Base-by-base conservation (phyloP, 2,797 vertebrate genomes). In the Cossypha polioptera region DNA sequence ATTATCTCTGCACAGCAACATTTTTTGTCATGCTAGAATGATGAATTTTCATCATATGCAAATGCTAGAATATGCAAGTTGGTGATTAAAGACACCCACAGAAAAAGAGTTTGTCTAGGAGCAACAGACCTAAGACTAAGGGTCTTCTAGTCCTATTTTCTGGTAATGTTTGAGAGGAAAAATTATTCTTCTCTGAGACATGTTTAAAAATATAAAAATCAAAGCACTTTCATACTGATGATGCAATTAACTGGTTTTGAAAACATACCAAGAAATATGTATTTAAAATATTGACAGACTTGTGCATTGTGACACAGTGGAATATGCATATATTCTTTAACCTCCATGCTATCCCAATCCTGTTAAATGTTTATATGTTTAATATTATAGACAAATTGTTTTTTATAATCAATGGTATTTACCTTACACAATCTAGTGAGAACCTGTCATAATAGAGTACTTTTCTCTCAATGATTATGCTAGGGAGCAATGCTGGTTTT, bases 11-110 rank as follows among this genome's bases (percentile, higher is more conserved):
- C 86, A 61, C 7, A 54, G 50, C 63, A 89, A 83, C 13, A 48
- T 13, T 29, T 86, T 88, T 87, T 89, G 25, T 75, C 67, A 54
- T 85, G 63, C n/a, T 92, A 63, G 67, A 82, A 71, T 89, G 16
- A 87, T 72, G 45, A 87, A 89, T 94, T 85, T 94, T 93, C 63
- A 82, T 85, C 45, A 79, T 31, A 81, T 50, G 58, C 35, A 90
- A 82, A 78, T 90, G n/a, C 5, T 74, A 33, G 57, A 51, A 68
- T 71, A 57, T 48, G 42, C 65, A 83, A 94, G 38, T 36, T 18
- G 2, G 11, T 88, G 42, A 74, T 55, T 93, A 76, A 86, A 86
- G 18, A 35, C 48, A 79, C 68, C n/a, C 48, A n/a, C 31, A 73
- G 68, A 87, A 79, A 29, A 90, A 82, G 13, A 11, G 16, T 58